Percentiles rank a stretch among this genome's conserved stretches.
phyloP scores from a whole-genome alignment of 2,797 vertebrate species.

The Lepus townsendii region DNA sequence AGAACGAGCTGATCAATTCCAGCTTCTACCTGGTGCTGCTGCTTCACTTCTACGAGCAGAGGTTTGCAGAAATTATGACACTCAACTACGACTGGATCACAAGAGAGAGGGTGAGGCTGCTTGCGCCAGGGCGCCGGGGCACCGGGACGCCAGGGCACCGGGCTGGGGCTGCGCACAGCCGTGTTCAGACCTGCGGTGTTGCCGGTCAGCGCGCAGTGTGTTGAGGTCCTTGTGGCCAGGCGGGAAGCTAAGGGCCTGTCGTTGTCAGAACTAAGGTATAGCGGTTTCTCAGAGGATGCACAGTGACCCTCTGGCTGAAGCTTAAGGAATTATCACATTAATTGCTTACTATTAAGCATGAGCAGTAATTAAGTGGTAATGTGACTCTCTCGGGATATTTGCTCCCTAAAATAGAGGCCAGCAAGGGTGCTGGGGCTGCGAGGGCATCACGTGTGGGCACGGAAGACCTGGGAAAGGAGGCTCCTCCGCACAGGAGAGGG shows the following conservation, averaged over 20 bases:
- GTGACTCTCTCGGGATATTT: background rate
- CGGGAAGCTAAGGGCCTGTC: background rate
- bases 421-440: background rate
- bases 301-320: conserved; percentile 2
- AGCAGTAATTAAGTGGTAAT: conserved; percentile 25
- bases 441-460: background rate
- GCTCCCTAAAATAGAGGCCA: background rate
- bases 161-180: no score
- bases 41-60: conserved; percentile 84
- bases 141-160: no score
- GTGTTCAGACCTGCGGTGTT: rapidly evolving
- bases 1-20: conserved; percentile 73
- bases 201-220: background rate
- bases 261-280: background rate
- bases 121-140: rapidly evolving
- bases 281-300: background rate
- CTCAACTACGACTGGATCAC: conserved; percentile 30
- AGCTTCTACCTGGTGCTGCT: conserved; percentile 82
- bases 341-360: background rate
- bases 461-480: background rate
- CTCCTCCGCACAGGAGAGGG: background rate
- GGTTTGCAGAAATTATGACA: conserved; percentile 81
- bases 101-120: conserved; percentile 76
- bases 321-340: background rate
- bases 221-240: background rate